These are phyloP conservation scores for Penaeus vannamei DNA, from an alignment of 1,140 invertebrate genomes.

Conservation along the genomic window DNA sequence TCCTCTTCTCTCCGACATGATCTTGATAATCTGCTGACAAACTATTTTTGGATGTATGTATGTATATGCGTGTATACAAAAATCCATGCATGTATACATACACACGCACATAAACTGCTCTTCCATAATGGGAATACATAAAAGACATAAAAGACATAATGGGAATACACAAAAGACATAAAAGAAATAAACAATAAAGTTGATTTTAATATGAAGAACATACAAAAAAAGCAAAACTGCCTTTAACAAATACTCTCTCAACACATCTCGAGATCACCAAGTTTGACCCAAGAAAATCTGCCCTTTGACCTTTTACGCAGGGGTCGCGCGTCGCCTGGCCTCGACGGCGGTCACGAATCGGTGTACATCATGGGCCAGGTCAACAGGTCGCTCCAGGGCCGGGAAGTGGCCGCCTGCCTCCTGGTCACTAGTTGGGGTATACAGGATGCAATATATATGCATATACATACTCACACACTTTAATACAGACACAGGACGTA, in stretches of 20 bases:
- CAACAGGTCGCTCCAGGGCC: constrained; percentile 83
- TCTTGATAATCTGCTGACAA: too few relatives aligned
- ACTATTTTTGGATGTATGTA: background rate
- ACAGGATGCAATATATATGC: constrained; percentile 51
- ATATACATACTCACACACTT: too few relatives aligned
- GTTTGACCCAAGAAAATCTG: background rate
- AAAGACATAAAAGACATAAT: background rate
- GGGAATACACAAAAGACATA: background rate
- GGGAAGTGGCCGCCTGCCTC: constrained; percentile 86
- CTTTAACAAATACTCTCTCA: background rate
- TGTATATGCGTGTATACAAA: background rate
- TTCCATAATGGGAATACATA: background rate
- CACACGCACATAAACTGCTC: background rate
- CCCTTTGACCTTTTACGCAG: background rate
- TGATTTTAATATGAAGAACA: too few relatives aligned
- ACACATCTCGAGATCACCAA: background rate
- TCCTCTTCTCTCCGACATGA: too few relatives aligned
- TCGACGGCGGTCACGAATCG: constrained; percentile 69
- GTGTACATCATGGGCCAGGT: constrained; percentile 78
- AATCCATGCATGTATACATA: background rate
- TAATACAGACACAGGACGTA: too few relatives aligned
- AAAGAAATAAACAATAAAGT: background rate
- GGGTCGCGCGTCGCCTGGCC: background rate
- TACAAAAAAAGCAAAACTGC: too few relatives aligned
- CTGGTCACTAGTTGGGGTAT: constrained; percentile 61